Evolutionary conservation across 2,888 invertebrate genomes (phyloP), one percentile per base, ranked within the genome.

Genomic region (Polietes domitor): DNA sequence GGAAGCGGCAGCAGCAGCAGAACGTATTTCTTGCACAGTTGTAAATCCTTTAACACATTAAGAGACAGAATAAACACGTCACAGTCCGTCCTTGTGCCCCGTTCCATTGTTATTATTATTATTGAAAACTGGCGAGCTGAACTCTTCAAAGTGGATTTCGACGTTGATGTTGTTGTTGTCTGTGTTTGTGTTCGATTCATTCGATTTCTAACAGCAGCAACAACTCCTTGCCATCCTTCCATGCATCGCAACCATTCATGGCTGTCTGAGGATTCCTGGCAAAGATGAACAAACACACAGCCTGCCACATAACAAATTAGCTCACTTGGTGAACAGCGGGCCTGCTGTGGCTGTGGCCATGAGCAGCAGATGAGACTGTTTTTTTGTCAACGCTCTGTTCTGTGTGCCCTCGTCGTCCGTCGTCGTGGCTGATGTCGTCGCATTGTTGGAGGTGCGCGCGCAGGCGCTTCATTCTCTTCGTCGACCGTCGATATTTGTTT

Each of bases 1-100:
- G 12, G 61, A 5, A 61, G 61, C 63, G 32, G n/a, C 24, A 41
- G 17, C 68, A 28, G 4, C 61, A 68, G 21, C 68, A 43, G 68
- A 43, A 43, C 15, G 21, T 81, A 76, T 76, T 68, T 78, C 58
- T 71, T 77, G 75, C 87, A 87, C 87, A 55, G 63, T 87, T 88
- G 89, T 89, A 90, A 90, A 89, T 89, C 90, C 89, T 88, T 89
- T 90, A 88, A 89, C 89, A 89, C 89, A 88, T 89, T 88, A 88
- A 79, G 82, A 80, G 84, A 77, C 74, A 74, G 63, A 76, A 61
- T 77, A 74, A 77, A 80, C 47, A 80, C 55, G 75, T 55, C 28
- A 63, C n/a, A 15, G 74, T 28, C 50, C 41, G 76, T 68, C 61
- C 41, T n/a, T 68, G 53, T 76, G 68, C 12, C 63, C 37, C 68